phyloP scores from a whole-genome alignment of 2,888 invertebrate species.

The Litoditis marina region DNA sequence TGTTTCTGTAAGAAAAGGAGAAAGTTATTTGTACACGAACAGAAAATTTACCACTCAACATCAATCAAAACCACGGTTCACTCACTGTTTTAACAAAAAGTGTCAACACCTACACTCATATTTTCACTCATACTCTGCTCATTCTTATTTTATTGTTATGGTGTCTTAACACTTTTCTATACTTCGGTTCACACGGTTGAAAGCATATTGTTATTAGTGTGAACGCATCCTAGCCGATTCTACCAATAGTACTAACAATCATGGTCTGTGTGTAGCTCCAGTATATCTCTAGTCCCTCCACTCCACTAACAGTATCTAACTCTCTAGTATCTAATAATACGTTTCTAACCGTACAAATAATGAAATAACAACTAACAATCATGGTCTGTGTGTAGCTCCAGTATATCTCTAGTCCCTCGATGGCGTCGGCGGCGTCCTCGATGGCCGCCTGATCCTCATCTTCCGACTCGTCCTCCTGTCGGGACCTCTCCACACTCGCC shows the following conservation, averaged over 20 bases:
- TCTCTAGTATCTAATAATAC: too few relatives aligned
- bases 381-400: constrained; percentile 55
- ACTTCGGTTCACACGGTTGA: too few relatives aligned
- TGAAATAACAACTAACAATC: constrained; percentile 27
- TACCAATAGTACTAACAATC: constrained; percentile 41
- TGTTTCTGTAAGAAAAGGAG: constrained; percentile 27
- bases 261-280: constrained; percentile 55
- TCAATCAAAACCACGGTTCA: too few relatives aligned
- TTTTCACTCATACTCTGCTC: too few relatives aligned
- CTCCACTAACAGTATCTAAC: constrained; percentile 26
- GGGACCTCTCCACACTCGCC: constrained; percentile 10
- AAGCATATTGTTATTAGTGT: too few relatives aligned
- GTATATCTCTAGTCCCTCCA: constrained; percentile 56
- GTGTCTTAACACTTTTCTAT: too few relatives aligned
- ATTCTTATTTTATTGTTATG: too few relatives aligned
- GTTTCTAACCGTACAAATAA: too few relatives aligned
- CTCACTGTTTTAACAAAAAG: too few relatives aligned
- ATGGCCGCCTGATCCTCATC: constrained; percentile 32
- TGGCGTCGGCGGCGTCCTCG: constrained; percentile 29
- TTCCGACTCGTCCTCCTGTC: constrained; percentile 20
- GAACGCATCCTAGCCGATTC: too few relatives aligned
- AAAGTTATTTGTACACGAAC: background rate
- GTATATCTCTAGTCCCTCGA: constrained; percentile 55
- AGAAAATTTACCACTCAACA: too few relatives aligned
- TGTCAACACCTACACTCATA: too few relatives aligned